Percentiles rank a stretch among this genome's conserved stretches.
Conservation (phyloP, 2,888 invertebrate genomes). For the Meiosimyza decipiens region DNA sequence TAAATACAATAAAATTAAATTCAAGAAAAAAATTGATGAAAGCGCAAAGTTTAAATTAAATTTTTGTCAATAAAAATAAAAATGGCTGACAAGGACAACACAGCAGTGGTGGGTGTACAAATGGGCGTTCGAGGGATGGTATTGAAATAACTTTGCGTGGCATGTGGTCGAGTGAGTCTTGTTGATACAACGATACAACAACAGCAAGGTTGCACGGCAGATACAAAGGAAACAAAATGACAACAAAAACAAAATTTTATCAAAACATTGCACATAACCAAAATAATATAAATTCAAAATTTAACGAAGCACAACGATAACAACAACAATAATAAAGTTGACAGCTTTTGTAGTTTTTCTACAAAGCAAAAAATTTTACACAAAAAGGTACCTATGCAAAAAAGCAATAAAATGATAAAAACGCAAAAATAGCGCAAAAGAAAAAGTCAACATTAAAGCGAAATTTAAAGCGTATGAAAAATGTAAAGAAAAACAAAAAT, state of each 20-base stretch:
- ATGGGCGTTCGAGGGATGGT: neutral
- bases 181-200: too few species aligned
- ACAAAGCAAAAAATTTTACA: neutral
- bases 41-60: constrained; percentile 13
- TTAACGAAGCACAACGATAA: constrained; percentile 30
- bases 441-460: constrained; percentile 44
- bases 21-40: neutral
- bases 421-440: constrained; percentile 28
- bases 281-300: constrained; percentile 36
- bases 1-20: neutral
- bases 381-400: constrained; percentile 11
- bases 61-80: neutral
- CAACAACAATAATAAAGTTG: constrained; percentile 28
- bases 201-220: neutral
- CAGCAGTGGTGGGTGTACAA: neutral
- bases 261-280: constrained; percentile 33
- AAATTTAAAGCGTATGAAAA: constrained; percentile 43
- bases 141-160: too few species aligned
- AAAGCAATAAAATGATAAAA: constrained; percentile 20
- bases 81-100: constrained; percentile 25
- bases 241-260: constrained; percentile 49
- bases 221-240: constrained; percentile 34
- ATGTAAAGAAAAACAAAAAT: constrained; percentile 40
- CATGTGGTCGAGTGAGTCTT: too few species aligned
- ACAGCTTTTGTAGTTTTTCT: constrained; percentile 16